Conservation (phyloP, 1,140 invertebrate species). For the Trissolcus basalis region DNA sequence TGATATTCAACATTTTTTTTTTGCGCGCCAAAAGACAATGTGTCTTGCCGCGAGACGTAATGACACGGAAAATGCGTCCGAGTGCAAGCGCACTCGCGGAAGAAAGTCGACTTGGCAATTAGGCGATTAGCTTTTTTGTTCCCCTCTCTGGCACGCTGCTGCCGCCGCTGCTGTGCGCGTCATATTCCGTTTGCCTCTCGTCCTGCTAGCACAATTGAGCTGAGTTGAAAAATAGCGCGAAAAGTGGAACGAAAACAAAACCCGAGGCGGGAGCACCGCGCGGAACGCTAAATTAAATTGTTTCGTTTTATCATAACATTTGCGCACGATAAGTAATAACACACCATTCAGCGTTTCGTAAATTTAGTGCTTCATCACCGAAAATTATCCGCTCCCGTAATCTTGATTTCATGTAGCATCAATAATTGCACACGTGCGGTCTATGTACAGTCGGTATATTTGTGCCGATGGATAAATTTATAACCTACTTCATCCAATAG, state of each 20-base stretch:
- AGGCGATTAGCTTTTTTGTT: constrained; percentile 26
- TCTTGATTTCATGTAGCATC: constrained; percentile 37
- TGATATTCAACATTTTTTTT: constrained; percentile 45
- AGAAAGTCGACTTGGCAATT: constrained; percentile 38
- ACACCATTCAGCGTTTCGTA: constrained; percentile 14
- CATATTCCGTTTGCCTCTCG: background rate
- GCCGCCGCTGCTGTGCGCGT: background rate
- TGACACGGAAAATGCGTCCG: constrained; percentile 31
- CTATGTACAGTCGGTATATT: no score
- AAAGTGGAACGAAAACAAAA: constrained; percentile 9
- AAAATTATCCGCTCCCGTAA: constrained; percentile 23
- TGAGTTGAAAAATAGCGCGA: constrained; percentile 4
- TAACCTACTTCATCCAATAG: constrained; percentile 22
- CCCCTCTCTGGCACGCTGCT: no score
- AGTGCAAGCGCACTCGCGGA: constrained; percentile 10
- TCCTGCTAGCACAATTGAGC: constrained; percentile 5
- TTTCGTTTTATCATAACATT: constrained; percentile 16
- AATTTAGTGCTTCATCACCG: constrained; percentile 34
- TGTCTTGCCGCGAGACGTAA: constrained; percentile 25
- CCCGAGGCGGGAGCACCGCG: no score
- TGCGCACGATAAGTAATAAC: constrained; percentile 15
- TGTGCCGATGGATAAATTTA: no score
- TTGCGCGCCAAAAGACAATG: constrained; percentile 36
- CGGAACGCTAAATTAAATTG: constrained; percentile 6
- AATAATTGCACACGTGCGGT: constrained; percentile 32